phyloP scores from a whole-genome alignment of 2,113 vertebrate genomes.

The Podarcis raffonei region DNA sequence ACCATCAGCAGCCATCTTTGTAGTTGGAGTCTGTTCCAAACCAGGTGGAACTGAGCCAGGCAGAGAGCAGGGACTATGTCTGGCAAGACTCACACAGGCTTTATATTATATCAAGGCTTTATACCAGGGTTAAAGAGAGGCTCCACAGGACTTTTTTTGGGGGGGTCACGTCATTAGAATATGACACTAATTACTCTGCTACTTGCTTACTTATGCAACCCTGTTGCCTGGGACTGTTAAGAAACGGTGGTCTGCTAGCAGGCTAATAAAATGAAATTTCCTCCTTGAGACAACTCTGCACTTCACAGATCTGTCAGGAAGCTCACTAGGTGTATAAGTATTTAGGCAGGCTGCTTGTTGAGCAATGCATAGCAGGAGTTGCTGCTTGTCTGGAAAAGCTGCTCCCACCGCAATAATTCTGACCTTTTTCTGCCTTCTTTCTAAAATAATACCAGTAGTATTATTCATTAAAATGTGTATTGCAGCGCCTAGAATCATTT shows the following conservation, averaged over 20 bases:
- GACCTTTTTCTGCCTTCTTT: background rate
- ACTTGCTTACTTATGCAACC: background rate
- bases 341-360: background rate
- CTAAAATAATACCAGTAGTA: background rate
- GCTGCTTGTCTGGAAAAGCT: background rate
- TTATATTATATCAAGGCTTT: background rate
- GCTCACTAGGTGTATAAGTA: background rate
- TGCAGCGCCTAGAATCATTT: background rate
- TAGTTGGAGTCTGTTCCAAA: too few relatives aligned
- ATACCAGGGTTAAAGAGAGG: background rate
- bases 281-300: background rate
- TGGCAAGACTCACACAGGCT: background rate
- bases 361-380: background rate
- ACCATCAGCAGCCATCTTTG: too few relatives aligned
- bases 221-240: background rate
- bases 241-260: background rate
- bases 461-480: background rate
- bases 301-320: background rate
- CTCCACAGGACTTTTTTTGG: background rate
- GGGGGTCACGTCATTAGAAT: background rate
- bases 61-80: too few relatives aligned
- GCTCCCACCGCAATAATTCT: background rate
- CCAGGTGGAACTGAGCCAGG: too few relatives aligned
- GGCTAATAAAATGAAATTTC: background rate
- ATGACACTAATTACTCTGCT: background rate